Conservation (phyloP, 2,888 invertebrate genomes). For the Drosophila falleni region DNA sequence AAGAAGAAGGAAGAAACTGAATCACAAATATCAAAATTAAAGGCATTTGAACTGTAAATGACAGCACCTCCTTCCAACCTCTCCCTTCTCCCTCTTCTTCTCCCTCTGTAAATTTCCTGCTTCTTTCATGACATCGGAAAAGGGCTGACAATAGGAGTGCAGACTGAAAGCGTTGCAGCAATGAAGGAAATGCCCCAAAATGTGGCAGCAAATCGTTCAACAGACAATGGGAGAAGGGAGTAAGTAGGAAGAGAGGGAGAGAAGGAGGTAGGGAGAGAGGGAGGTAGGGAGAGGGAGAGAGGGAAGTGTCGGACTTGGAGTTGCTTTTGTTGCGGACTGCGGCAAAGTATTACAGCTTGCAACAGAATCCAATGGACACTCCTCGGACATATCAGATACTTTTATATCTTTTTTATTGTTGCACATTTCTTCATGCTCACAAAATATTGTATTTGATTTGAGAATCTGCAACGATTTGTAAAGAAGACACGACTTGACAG, state of each 20-base stretch:
- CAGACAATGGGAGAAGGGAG: not conserved
- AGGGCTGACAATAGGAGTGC: slow-evolving; percentile 42
- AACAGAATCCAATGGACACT: slow-evolving; percentile 18
- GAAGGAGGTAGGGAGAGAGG: slow-evolving; percentile 4
- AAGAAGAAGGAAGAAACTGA: slow-evolving; percentile 11
- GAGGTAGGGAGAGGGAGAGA: not conserved
- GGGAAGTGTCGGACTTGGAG: slow-evolving; percentile 33
- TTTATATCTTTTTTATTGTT: slow-evolving; percentile 49
- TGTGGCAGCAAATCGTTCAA: slow-evolving; percentile 56
- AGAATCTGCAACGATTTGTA: slow-evolving; percentile 62
- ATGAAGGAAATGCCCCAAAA: slow-evolving; percentile 54
- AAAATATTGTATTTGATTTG: slow-evolving; percentile 53
- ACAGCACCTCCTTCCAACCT: not conserved
- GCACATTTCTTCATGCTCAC: slow-evolving; percentile 20
- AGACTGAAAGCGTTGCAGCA: slow-evolving; percentile 29
- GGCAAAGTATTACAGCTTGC: slow-evolving; percentile 25
- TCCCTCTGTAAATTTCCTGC: slow-evolving; percentile 5
- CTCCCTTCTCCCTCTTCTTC: not conserved
- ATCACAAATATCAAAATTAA: slow-evolving; percentile 30
- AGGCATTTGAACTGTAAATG: slow-evolving; percentile 40
- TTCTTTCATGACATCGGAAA: slow-evolving; percentile 18
- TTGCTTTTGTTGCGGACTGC: slow-evolving; percentile 52
- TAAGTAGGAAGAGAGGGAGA: not conserved
- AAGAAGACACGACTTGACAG: slow-evolving; percentile 58
- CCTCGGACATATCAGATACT: slow-evolving; percentile 27